Evolutionary conservation across 2,797 vertebrate species (phyloP), one percentile per base, ranked within the genome.

Genomic region (Tachyglossus aculeatus): DNA sequence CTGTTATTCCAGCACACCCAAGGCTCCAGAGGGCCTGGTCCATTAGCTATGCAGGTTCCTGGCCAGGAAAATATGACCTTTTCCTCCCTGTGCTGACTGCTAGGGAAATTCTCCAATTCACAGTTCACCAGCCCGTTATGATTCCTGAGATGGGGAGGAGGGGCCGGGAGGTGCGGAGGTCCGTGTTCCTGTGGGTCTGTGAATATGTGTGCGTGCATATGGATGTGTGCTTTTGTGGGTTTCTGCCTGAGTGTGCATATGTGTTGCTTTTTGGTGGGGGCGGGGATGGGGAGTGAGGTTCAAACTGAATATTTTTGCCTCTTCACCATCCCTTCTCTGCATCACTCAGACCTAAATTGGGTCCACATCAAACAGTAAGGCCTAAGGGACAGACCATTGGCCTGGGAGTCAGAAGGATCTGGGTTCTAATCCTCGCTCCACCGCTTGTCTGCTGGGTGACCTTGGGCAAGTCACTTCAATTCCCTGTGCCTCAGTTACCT

Each of bases 1-100:
- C 86, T 94, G 93, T 94, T 94, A 93, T 94, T 93, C 92, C 87
- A 94, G 84, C 88, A 94, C 89, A 89, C 88, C 92, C 68, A 50
- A 69, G 14, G 79, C 14, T 56, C 91, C 80, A 47, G 77, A 80
- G 79, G 88, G 88, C 78, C 78, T 69, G 85, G n/a, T n/a, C 78
- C 90, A 81, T 93, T 91, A 91, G 92, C 92, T 89, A 90, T 80
- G 89, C 89, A 80, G 88, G 88, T 87, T 77, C 48, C 54, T 61
- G 71, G 94, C 94, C 94, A 95, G 94, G 94, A 95, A 95, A 95
- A 93, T 93, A 90, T 94, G 92, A 92, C 92, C 91, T 94, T 92
- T 88, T 89, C 86, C 86, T 89, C 79, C 80, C 80, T 50, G 76
- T 90, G 92, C 92, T 94, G 92, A 94, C 91, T 91, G 89, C 69